Base-by-base conservation (phyloP, 2,113 vertebrate species). In the Callospermophilus lateralis region DNA sequence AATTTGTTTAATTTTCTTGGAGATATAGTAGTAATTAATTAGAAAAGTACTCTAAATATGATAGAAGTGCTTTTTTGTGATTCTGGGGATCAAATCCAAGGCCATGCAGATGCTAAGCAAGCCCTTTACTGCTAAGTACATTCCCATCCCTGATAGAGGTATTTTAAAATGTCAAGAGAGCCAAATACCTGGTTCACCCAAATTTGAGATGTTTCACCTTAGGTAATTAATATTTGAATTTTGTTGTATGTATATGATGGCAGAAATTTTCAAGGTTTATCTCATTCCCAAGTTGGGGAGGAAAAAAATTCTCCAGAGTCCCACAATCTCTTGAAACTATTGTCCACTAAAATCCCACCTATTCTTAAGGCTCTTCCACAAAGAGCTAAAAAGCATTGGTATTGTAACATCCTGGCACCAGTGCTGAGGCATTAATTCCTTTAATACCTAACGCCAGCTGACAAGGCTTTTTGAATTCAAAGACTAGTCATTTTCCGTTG, bases 201-300 rank as follows among this genome's bases (percentile, higher is more conserved):
- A 79, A 93, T 84, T 73, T 83, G 68, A 83, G 32, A 72, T 92
- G n/a, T n/a, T 85, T 84, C 20, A 68, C 30, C 13, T n/a, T 79
- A 12, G 34, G n/a, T 48, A n/a, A 76, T 61, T 48, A 53, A 2
- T 37, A 55, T 61, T 63, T 90, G 15, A 93, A 79, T 48, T 84
- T 39, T 30, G 17, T 42, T 51, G n/a, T 37, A 55, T 24, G 39
- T 17, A 63, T 20, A 93, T 17, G 6, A 32, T 70, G 51, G 30
- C 24, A n/a, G n/a, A 32, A 30, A 32, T 86, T 77, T 37, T 88
- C 53, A 85, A 76, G 30, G 32, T 68, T 91, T 74, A 73, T 42
- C 45, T 84, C 32, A 77, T 55, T 7, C 24, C 53, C 17, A 20
- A 87, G 22, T 53, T 72, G 16, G 37, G 24, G 61, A n/a, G n/a